Evolutionary conservation across 2,113 vertebrate species (phyloP).

Genomic region (Egretta garzetta): DNA sequence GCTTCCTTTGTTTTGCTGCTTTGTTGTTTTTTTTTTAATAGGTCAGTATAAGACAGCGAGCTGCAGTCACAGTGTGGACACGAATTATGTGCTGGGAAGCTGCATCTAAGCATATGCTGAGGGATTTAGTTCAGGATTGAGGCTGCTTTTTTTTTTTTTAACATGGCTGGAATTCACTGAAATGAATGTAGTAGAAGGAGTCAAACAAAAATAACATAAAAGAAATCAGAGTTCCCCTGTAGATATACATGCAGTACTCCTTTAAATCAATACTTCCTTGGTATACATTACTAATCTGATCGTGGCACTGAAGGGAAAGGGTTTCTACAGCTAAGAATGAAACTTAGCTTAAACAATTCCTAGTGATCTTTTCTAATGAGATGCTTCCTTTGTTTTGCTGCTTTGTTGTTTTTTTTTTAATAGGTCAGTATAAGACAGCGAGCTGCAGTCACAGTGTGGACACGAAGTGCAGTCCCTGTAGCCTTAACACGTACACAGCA

Average conservation of each 20-base stretch:
- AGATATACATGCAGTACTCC: not conserved
- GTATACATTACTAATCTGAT: not conserved
- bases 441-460: conserved; percentile 31
- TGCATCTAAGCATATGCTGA: not conserved
- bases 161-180: not conserved
- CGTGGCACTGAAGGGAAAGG: not conserved
- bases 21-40: not conserved
- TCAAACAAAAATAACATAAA: not conserved
- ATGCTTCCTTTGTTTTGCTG: not conserved
- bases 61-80: too few species aligned
- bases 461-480: conserved; percentile 53
- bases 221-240: not conserved
- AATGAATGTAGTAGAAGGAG: not conserved
- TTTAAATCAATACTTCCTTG: not conserved
- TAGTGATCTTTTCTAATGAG: not conserved
- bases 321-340: not conserved
- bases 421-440: not conserved
- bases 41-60: too few species aligned
- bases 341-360: not conserved
- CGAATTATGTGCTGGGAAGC: not conserved
- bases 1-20: not conserved
- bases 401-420: not conserved
- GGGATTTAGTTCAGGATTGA: not conserved
- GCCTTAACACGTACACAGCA: conserved; percentile 24
- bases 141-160: not conserved